Base-by-base conservation (phyloP, 2,113 vertebrate genomes). In the Macrotis lagotis region DNA sequence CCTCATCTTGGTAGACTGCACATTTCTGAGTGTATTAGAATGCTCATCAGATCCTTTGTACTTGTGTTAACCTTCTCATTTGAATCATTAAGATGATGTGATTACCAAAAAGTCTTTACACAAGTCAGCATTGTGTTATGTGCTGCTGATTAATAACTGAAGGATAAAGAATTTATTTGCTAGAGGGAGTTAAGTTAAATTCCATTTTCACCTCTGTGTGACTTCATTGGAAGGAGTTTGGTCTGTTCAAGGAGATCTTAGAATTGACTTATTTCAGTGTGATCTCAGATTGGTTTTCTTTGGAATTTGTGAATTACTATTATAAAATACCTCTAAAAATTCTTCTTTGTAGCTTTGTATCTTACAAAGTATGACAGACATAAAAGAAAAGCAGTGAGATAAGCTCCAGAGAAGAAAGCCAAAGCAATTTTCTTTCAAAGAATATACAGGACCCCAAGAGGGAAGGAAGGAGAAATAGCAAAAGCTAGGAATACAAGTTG, bases 1-100 rank as follows among this genome's bases (percentile, higher is more conserved):
- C n/a, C 31, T 83, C n/a, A 22, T 8, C n/a, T 22, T 83, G 66
- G n/a, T 31, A 37, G 28, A 4, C 12, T 37, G 11, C 16, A 12
- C 6, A 44, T 22, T 83, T 83, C 19, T 24, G 31, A 74, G 66
- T 83, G 66, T 44, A 19, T 83, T n/a, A 83, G 55, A 31, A 31
- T 11, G 31, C 31, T 74, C 59, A 74, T 14, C 37, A 74, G 37
- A 83, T 83, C n/a, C 66, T 83, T 83, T 44, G 66, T 83, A 24
- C 83, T 59, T 96, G 94, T 95, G 92, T 97, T 97, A 94, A 92
- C 88, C 59, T 93, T 51, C 55, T 92, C 25, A 55, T 52, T 92
- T 26, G 88, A 90, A 51, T 19, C 9, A 37, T n/a, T 22, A 88
- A 74, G 92, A 95, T 37, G 90, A 66, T n/a, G 47, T 28, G 50